These are phyloP conservation scores for Orchesella flavescens DNA, from an alignment of 2,888 invertebrate genomes.

Conservation along the genomic window DNA sequence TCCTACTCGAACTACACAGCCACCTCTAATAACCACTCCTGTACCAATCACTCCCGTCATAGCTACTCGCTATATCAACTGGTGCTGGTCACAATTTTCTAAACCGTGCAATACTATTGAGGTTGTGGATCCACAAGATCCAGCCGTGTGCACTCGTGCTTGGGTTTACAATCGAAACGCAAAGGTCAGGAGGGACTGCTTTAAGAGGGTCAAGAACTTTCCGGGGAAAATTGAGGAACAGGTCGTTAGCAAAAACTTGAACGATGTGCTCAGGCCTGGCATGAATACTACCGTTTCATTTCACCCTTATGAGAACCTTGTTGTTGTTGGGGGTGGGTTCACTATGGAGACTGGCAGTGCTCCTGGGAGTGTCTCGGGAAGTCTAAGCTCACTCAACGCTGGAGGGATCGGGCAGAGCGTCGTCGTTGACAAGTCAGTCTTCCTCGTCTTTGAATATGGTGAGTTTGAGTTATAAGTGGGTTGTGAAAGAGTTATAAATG, in stretches of 20 bases:
- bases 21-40: neutral
- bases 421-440: constrained; percentile 35
- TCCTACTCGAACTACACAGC: neutral
- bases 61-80: constrained; percentile 70
- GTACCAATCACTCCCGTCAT: constrained; percentile 65
- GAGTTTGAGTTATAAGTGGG: constrained; percentile 9
- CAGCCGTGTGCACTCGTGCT: constrained; percentile 57
- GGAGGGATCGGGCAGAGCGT: neutral
- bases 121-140: constrained; percentile 47
- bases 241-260: constrained; percentile 74
- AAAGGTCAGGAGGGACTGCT: constrained; percentile 78
- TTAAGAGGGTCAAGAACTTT: constrained; percentile 73
- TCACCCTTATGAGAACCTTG: constrained; percentile 92
- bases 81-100: constrained; percentile 71
- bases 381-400: neutral
- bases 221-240: constrained; percentile 85
- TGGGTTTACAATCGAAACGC: constrained; percentile 80
- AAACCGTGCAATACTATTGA: constrained; percentile 54
- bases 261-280: constrained; percentile 29
- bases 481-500: neutral
- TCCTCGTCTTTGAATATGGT: constrained; percentile 50
- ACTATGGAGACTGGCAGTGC: neutral
- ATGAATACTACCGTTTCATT: constrained; percentile 85
- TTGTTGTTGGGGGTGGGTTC: constrained; percentile 82
- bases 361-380: neutral